Base-by-base conservation (phyloP, 2,797 vertebrate genomes). In the Enteromius viviparus region DNA sequence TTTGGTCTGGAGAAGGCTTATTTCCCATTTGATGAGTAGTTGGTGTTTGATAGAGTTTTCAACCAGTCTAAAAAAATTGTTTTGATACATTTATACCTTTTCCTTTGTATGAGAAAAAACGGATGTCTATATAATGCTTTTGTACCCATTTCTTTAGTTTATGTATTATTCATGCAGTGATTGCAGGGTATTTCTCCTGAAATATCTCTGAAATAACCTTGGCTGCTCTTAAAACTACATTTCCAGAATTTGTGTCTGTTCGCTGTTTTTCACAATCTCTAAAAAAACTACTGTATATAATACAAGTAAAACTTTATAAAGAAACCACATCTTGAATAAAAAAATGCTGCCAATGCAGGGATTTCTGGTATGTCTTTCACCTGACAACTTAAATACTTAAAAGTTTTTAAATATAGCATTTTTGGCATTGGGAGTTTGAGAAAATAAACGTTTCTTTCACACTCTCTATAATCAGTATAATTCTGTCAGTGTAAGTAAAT, bases 11-110 rank as follows among this genome's bases (percentile, higher is more conserved):
- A 70, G 76, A 79, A 51, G 74, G 12, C 70, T 82, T 80, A 76
- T 88, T 88, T 80, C 82, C 72, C 40, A 47, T 80, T 49, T 85
- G 88, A 74, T 78, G 82, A 47, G 84, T 83, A 74, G 45, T 42
- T 21, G 51, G 21, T 17, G 29, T 53, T 51, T 68, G 70, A 62
- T 60, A 80, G 85, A 78, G 0, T 45, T 71, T 70, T 72, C 71
- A 71, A 26, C 76, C 76, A 66, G 19, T 49, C 37, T 21, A 11
- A 17, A 45, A 60, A 7, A 37, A 40, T 69, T 12, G n/a, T 66
- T 68, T 88, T 85, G 32, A 69, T 82, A 81, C n/a, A 74, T 80
- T 40, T 51, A 47, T 32, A 64, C 29, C 55, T 26, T 74, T 49
- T 47, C 3, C 8, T 71, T 14, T 71, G 6, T 9, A 6, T 58